Conservation (phyloP, 1,140 invertebrate species). For the Drosophila pallidifrons region DNA sequence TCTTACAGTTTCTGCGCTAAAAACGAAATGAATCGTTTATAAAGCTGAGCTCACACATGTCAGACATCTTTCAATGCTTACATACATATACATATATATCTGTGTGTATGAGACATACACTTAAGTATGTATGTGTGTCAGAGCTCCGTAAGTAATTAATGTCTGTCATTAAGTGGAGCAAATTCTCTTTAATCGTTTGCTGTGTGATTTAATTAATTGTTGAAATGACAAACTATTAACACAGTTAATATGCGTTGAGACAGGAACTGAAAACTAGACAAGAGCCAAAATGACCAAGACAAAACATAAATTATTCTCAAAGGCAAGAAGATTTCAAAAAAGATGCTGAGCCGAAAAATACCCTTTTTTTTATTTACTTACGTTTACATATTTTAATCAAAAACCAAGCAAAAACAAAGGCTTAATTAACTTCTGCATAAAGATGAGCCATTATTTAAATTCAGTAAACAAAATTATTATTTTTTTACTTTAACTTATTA, state of each 20-base stretch:
- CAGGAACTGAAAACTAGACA: constrained; percentile 42
- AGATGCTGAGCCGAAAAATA: constrained; percentile 7
- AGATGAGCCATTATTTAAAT: no score
- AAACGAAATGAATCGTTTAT: constrained; percentile 47
- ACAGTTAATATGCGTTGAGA: constrained; percentile 41
- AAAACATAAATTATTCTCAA: constrained; percentile 21
- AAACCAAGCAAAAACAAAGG: no score
- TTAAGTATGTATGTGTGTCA: constrained; percentile 22
- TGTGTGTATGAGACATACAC: background rate
- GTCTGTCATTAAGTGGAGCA: constrained; percentile 37
- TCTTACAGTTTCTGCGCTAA: constrained; percentile 34
- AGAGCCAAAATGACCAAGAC: constrained; percentile 17
- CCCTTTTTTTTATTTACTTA: no score
- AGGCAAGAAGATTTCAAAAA: background rate
- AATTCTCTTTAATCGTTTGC: constrained; percentile 43
- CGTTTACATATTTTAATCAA: no score
- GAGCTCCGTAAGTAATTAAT: constrained; percentile 35
- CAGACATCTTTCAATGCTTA: constrained; percentile 29
- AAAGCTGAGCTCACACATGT: constrained; percentile 40
- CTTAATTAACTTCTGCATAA: no score
- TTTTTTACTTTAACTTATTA: no score
- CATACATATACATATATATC: constrained; percentile 16
- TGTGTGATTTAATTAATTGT: constrained; percentile 50
- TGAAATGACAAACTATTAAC: constrained; percentile 52
- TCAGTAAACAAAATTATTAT: no score